Evolutionary conservation across 2,888 invertebrate genomes (phyloP), one percentile per base, ranked within the genome.

Genomic region (Crocallis elinguaria): DNA sequence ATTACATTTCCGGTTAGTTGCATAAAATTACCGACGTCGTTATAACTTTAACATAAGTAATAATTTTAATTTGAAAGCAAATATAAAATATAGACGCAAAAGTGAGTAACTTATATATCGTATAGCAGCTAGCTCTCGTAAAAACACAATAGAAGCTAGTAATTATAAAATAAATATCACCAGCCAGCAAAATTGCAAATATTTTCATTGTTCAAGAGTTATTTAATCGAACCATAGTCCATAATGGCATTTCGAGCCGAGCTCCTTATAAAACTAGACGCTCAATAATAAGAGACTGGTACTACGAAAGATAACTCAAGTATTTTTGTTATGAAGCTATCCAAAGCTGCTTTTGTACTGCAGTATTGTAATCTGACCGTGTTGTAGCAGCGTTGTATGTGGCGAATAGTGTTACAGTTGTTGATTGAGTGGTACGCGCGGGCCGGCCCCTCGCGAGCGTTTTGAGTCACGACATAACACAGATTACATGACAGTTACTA

Each of bases 401-500:
- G n/a, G 19, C 29, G 5, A 36, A 0, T 36, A 14, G 27, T 35
- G 19, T 36, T 9, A 12, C 9, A 11, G 16, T 11, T 11, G n/a
- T 25, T 35, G 8, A 4, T 29, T 14, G 14, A 8, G 21, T 2
- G 17, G n/a, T 17, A n/a, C 9, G 11, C 13, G 23, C 12, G 23
- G 37, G 11, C 21, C 36, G 49, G 37, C 37, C 23, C 43, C 36
- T 35, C 9, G 13, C 39, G 11, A 25, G 3, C 39, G 39, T 8
- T 49, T 49, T 37, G 49, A 49, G 42, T 49, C 49, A 43, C 42
- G 49, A 49, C 36, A 43, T 23, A 16, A 37, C 42, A 42, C 25
- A 6, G 7, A 2, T 27, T 2, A 2, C 3, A 19, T 6, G 6
- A 19, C 19, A 6, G 3, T 4, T 11, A n/a, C 16, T 38, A 16